Base-by-base conservation (phyloP, 2,113 vertebrate species). In the Indicator maculatus region DNA sequence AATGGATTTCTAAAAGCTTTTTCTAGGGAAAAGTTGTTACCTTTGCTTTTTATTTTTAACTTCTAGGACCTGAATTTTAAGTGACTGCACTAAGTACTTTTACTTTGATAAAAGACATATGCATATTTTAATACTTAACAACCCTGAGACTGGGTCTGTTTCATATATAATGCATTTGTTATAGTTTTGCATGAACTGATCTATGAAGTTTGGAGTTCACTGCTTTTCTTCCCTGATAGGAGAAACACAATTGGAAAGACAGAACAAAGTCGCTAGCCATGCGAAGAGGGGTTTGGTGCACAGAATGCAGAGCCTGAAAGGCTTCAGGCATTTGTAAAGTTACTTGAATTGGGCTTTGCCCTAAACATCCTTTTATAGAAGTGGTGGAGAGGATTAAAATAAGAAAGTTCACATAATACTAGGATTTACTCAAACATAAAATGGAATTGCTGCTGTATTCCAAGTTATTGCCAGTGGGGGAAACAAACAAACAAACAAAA, bases 91-190 rank as follows among this genome's bases (percentile, higher is more conserved):
- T 24, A 85, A 87, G 83, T 44, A 61, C 52, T 94, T 66, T 80
- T 28, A 80, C 21, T 38, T 71, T 33, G 6, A n/a, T 27, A 39
- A 70, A 76, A 47, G 8, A 41, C 11, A 15, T n/a, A 44, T 9
- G 19, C 66, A 73, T 73, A 88, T 59, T 89, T 95, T 31, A 83
- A 38, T 18, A 80, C 73, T 79, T 75, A 89, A 24, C 88, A 89
- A 86, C 27, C 83, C 38, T 28, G 41, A 77, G 39, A 78, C 15
- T 58, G 30, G 3, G 10, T 71, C 71, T 89, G 41, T 28, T 91
- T 87, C 26, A 76, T 53, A 75, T 39, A 66, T 12, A 73, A 1
- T 8, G 17, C 55, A 47, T 36, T 92, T 83, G 27, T 83, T 86
- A 77, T 28, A 47, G 83, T 60, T 64, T 86, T 84, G 16, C 66